Conservation (phyloP, 2,888 invertebrate species). For the Philonicus albiceps region DNA sequence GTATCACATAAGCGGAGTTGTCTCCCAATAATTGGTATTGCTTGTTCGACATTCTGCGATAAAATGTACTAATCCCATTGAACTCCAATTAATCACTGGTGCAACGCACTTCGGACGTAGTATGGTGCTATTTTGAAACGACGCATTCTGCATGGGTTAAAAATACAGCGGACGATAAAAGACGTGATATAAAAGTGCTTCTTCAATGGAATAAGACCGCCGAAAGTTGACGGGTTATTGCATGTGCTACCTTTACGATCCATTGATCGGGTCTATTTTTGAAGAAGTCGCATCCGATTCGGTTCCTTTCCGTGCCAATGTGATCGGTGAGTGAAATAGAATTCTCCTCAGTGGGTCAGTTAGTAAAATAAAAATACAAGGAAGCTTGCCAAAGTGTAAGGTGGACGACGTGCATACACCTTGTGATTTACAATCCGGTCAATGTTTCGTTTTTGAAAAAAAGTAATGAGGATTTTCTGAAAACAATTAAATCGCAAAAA, state of each 20-base stretch:
- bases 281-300: neutral
- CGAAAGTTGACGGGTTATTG: neutral
- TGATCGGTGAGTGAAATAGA: conserved; percentile 1
- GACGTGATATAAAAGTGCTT: neutral
- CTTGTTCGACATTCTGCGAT: neutral
- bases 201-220: neutral
- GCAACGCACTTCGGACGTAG: neutral
- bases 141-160: neutral
- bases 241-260: neutral
- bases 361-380: neutral
- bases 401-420: neutral
- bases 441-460: neutral
- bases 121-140: neutral
- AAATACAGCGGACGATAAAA: neutral
- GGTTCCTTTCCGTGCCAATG: neutral
- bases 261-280: conserved; percentile 1
- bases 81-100: neutral
- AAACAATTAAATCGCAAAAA: neutral
- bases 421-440: neutral
- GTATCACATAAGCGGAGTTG: neutral
- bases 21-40: neutral
- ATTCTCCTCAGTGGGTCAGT: neutral
- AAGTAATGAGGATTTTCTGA: neutral
- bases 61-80: neutral
- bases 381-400: neutral